Evolutionary conservation across 30 jellyfish, hydroid and myxozoan species (phyloP).

Genomic region (Hydra vulgaris): DNA sequence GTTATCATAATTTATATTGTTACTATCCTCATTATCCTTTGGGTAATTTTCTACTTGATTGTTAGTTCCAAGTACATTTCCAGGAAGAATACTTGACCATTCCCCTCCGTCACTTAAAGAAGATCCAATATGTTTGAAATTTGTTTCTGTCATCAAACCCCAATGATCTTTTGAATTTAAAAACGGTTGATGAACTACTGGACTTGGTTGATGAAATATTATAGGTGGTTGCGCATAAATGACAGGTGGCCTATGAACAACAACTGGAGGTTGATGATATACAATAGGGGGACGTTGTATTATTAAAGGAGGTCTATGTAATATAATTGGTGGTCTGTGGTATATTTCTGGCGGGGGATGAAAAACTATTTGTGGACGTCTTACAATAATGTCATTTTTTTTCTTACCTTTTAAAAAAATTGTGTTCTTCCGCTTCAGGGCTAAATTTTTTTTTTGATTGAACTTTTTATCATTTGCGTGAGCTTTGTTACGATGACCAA

Average conservation of each 20-base stretch:
- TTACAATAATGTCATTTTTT: constrained; percentile 67
- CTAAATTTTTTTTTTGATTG: neutral
- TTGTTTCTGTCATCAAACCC: constrained; percentile 45
- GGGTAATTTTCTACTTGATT: neutral
- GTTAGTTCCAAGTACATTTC: neutral
- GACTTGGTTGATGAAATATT: constrained; percentile 91
- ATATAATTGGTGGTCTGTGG: constrained; percentile 84
- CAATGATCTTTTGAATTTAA: constrained; percentile 57
- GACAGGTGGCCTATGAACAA: constrained; percentile 93
- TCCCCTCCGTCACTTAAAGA: constrained; percentile 50
- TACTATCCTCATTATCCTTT: neutral
- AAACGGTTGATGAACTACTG: constrained; percentile 82
- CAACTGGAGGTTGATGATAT: constrained; percentile 93
- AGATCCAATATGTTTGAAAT: constrained; percentile 48
- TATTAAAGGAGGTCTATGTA: constrained; percentile 82
- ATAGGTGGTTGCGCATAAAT: constrained; percentile 82
- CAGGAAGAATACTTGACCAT: constrained; percentile 8
- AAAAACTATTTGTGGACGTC: constrained; percentile 88
- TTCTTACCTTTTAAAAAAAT: constrained; percentile 47
- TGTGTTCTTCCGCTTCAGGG: constrained; percentile 1
- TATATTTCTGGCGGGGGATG: constrained; percentile 96
- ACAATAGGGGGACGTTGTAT: constrained; percentile 90
- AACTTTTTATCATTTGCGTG: neutral
- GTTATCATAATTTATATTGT: neutral
- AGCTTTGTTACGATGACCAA: neutral